Conservation (phyloP, 2,888 invertebrate species). For the Dasysyrphus tricinctus region DNA sequence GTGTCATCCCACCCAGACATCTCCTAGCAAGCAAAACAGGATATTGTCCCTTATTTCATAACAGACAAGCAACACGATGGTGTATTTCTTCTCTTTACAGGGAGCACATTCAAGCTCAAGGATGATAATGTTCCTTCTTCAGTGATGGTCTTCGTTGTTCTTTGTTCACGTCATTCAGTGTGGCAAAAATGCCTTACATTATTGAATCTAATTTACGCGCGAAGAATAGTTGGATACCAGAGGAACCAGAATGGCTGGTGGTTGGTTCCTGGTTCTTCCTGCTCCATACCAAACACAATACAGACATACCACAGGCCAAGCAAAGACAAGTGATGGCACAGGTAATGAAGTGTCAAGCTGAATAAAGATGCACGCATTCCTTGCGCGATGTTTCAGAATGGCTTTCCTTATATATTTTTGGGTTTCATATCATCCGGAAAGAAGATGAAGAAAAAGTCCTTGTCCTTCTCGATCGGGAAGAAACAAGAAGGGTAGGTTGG, state of each 20-base stretch:
- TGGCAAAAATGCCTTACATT: slow-evolving; percentile 66
- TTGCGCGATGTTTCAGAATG: slow-evolving; percentile 58
- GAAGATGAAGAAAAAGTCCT: slow-evolving; percentile 67
- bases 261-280: not conserved
- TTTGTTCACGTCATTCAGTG: slow-evolving; percentile 27
- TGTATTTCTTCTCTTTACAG: not conserved
- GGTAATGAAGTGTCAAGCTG: slow-evolving; percentile 73
- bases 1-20: not conserved
- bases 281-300: not conserved
- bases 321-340: slow-evolving; percentile 61
- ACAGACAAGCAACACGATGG: not conserved
- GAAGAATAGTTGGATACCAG: slow-evolving; percentile 37
- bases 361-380: slow-evolving; percentile 74
- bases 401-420: slow-evolving; percentile 31
- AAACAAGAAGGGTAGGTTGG: not conserved
- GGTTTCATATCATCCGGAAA: slow-evolving; percentile 26
- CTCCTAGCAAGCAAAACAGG: slow-evolving; percentile 13
- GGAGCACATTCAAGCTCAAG: slow-evolving; percentile 54
- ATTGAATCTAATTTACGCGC: slow-evolving; percentile 74
- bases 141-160: slow-evolving; percentile 2
- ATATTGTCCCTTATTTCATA: slow-evolving; percentile 25
- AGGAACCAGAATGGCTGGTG: slow-evolving; percentile 15
- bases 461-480: not conserved
- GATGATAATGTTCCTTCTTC: slow-evolving; percentile 6
- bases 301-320: slow-evolving; percentile 5